Base-by-base conservation (phyloP, 2,888 invertebrate species). In the Tenthredo livida region DNA sequence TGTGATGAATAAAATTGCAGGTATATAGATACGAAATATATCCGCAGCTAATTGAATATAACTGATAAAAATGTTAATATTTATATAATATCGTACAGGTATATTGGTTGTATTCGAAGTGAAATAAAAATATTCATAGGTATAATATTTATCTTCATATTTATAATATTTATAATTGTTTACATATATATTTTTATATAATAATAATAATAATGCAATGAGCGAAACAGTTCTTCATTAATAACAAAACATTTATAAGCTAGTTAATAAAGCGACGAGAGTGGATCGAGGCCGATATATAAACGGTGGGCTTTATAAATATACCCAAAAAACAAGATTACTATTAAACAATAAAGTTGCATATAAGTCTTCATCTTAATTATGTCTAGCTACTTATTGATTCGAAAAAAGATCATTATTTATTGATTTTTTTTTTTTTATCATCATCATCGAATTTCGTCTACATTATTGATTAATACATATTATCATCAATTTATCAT, bases 161-260 rank as follows among this genome's bases (percentile, higher is more conserved):
- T 89, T 88, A 88, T 89, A 90, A 87, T 89, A 89, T 90, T 88
- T 90, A 89, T 90, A 89, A 90, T 90, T 89, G 89, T 90, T 90
- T 90, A 90, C 89, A 90, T 89, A 89, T 87, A 89, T 86, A 89
- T 89, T 89, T 87, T 65, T 84, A 65, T 61, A 84, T 86, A 70
- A 85, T 87, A 87, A 85, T 87, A 87, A 85, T 87, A 87, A 86
- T 85, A 88, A 87, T 87, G 87, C 87, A 90, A 86, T 89, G 88
- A 88, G 89, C 89, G 88, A 90, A 88, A 89, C 88, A 88, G 88
- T 89, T 88, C 87, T 88, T 86, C 88, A 87, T 87, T 84, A 86
- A 85, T 86, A 90, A 90, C 88, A 86, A 86, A 88, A 90, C 88
- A 86, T 88, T 88, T 86, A 85, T 86, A 87, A 86, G 87, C 86